These are phyloP conservation scores for Clusia tigrina DNA, from an alignment of 2,888 invertebrate species.

Conservation along the genomic window DNA sequence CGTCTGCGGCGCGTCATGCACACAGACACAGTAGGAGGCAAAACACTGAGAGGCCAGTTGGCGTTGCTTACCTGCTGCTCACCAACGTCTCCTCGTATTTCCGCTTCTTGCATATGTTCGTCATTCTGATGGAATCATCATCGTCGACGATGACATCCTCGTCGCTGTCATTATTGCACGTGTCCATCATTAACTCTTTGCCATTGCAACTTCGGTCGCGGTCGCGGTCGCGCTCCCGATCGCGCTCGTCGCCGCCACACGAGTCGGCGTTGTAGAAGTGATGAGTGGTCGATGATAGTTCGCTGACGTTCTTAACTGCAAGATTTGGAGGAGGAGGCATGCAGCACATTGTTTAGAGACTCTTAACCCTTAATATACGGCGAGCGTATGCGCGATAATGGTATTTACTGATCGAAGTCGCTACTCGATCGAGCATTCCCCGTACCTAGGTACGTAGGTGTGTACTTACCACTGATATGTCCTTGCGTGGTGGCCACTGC, in stretches of 20 bases:
- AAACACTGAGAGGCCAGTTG: too few species aligned
- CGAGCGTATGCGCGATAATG: too few species aligned
- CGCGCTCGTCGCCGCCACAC: constrained; percentile 51
- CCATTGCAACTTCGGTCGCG: constrained; percentile 38
- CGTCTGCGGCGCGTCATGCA: too few species aligned
- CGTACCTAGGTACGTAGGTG: too few species aligned
- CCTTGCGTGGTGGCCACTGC: constrained; percentile 43
- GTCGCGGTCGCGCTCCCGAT: constrained; percentile 31
- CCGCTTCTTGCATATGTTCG: constrained; percentile 48
- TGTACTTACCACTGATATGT: constrained; percentile 56
- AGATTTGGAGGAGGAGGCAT: constrained; percentile 23
- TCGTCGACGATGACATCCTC: constrained; percentile 65
- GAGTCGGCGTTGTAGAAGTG: constrained; percentile 63
- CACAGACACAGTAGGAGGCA: too few species aligned
- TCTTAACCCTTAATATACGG: too few species aligned
- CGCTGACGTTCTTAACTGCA: constrained; percentile 63
- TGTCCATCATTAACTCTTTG: constrained; percentile 57
- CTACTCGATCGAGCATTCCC: neutral
- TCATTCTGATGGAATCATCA: constrained; percentile 59
- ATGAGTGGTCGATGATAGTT: constrained; percentile 63
- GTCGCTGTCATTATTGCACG: constrained; percentile 63
- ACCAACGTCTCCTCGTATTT: constrained; percentile 59
- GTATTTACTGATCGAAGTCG: too few species aligned
- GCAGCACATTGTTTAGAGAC: too few species aligned
- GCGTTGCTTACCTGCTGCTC: constrained; percentile 57